These are phyloP conservation scores for Harpalus rubripes DNA, from an alignment of 2,888 invertebrate species.

Conservation along the genomic window DNA sequence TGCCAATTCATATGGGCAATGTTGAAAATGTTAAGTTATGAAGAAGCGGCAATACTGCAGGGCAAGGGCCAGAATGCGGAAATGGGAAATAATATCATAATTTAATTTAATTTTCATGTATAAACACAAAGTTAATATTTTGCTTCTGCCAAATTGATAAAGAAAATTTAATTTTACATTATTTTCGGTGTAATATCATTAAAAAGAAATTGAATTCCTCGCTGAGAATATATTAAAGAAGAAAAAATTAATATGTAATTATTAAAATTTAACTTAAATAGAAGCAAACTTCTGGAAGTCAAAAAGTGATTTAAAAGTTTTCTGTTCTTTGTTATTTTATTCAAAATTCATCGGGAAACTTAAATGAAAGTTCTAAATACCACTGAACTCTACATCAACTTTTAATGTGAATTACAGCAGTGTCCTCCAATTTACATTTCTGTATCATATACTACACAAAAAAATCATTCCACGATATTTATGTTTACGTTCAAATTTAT, in stretches of 20 bases:
- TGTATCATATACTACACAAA: neutral
- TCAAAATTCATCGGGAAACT: slow-evolving; percentile 16
- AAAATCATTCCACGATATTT: too few species aligned
- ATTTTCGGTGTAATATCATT: neutral
- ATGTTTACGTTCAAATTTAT: too few species aligned
- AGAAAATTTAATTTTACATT: neutral
- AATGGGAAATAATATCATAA: too few species aligned
- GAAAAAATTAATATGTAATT: neutral
- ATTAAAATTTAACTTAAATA: neutral
- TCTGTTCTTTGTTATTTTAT: slow-evolving; percentile 17
- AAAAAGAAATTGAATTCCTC: neutral
- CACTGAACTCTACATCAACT: neutral
- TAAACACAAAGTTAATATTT: neutral
- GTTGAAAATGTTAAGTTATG: too few species aligned
- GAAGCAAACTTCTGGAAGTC: neutral
- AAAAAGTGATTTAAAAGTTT: slow-evolving; percentile 25
- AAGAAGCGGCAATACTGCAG: too few species aligned
- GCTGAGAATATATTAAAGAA: neutral
- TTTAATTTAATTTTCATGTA: neutral
- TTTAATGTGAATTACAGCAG: neutral
- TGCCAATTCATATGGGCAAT: too few species aligned
- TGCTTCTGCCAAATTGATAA: neutral
- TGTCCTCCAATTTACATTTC: neutral
- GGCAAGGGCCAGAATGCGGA: too few species aligned
- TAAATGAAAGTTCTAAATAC: slow-evolving; percentile 13